Base-by-base conservation (phyloP, 2,113 vertebrate genomes). In the Petroica traversi region DNA sequence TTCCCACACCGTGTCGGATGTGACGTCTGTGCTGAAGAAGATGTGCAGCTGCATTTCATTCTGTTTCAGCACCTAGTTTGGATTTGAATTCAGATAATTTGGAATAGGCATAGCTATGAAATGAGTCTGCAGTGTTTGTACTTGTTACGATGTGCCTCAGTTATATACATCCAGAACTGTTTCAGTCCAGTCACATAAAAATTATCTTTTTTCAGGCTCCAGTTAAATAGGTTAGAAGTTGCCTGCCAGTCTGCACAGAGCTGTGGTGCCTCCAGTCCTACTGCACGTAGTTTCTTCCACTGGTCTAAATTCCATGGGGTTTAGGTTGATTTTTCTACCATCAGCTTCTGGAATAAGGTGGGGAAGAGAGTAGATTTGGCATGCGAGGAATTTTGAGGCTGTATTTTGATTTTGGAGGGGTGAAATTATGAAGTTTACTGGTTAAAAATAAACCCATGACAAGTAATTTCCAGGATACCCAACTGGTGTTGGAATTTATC, bases 41-140 rank as follows among this genome's bases (percentile, higher is more conserved):
- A 51, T 68, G 10, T 9, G n/a, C 94, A 90, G 74, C 67, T 90
- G 72, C 66, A 29, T 89, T 87, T 92, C 48, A 24, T 63, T 86
- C 85, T 69, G 40, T 91, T 95, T 92, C 86, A 93, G 80, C 92
- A 75, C 80, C 84, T 81, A 91, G 84, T 91, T 92, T 91, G 89
- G 92, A 78, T 96, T 87, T 93, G 94, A 93, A 78, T 89, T 87
- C 40, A 64, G 48, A 51, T 93, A 33, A 84, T 95, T 92, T 95
- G 91, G 84, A 91, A 24, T 19, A 72, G 82, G 69, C 84, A 94
- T 92, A 92, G 86, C 76, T 96, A 15, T 15, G 48, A 55, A 89
- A 52, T 93, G 89, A 93, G 76, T 84, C 84, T 81, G 68, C 86
- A 51, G 61, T 54, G 91, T 86, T 89, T 78, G 76, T 68, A 31